phyloP scores from a whole-genome alignment of 2,113 vertebrate species.

The Onychostoma macrolepis region DNA sequence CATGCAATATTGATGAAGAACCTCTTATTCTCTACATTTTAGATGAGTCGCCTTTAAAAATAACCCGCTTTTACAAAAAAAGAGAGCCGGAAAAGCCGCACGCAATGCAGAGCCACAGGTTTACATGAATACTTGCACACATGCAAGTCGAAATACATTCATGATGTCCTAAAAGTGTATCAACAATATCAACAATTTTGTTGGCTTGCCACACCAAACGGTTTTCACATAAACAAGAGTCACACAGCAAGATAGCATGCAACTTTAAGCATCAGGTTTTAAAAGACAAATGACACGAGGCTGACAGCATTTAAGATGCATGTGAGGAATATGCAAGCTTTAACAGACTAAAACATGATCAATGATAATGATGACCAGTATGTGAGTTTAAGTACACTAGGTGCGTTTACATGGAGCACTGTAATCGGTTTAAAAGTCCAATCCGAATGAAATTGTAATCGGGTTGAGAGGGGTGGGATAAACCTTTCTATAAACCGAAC shows the following conservation, averaged over 20 bases:
- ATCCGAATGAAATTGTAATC: too few species aligned
- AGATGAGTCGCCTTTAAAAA: constrained; percentile 63
- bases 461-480: too few species aligned
- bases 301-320: not conserved
- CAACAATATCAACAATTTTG: not conserved
- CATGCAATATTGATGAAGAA: constrained; percentile 63
- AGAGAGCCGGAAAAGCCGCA: constrained; percentile 30
- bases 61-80: constrained; percentile 56
- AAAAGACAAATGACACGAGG: not conserved
- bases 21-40: constrained; percentile 64
- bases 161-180: not conserved
- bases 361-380: not conserved
- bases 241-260: not conserved
- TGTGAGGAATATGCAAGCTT: not conserved
- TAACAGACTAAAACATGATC: not conserved
- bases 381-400: not conserved
- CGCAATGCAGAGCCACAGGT: constrained; percentile 36
- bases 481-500: too few species aligned
- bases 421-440: too few species aligned
- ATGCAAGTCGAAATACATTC: constrained; percentile 17
- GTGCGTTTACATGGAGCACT: too few species aligned
- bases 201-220: not conserved
- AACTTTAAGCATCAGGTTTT: not conserved
- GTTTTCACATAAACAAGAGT: not conserved
- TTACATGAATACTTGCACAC: constrained; percentile 1